phyloP scores from a whole-genome alignment of 2,888 invertebrate species.

The Andrena haemorrhoa region DNA sequence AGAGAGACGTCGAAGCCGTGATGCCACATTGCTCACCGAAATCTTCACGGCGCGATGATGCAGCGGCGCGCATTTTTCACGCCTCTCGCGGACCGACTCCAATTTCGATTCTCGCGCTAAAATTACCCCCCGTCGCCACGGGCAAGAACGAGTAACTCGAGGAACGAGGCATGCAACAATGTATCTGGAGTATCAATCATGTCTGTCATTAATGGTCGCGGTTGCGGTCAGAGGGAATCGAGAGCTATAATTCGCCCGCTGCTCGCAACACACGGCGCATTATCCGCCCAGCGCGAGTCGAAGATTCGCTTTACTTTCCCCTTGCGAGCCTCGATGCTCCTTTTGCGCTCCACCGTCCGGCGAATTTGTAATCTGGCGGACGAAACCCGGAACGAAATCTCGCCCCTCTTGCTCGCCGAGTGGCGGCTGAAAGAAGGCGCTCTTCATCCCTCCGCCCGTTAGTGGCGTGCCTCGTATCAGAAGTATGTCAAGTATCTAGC shows the following conservation, averaged over 20 bases:
- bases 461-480: conserved; percentile 20
- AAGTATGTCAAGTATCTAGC: conserved; percentile 73
- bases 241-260: conserved; percentile 43
- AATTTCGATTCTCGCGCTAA: conserved; percentile 36
- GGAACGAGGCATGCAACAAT: conserved; percentile 43
- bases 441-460: conserved; percentile 21
- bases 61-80: conserved; percentile 24
- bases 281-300: conserved; percentile 30
- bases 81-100: conserved; percentile 13
- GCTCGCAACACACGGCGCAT: conserved; percentile 26
- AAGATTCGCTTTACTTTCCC: not conserved
- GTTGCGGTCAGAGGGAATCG: conserved; percentile 60
- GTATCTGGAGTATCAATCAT: conserved; percentile 59
- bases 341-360: not conserved
- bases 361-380: not conserved
- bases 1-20: not conserved
- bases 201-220: conserved; percentile 61
- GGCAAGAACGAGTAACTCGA: conserved; percentile 8
- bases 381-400: not conserved
- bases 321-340: not conserved
- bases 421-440: not conserved
- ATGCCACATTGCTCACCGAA: not conserved
- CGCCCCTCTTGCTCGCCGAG: not conserved
- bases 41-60: conserved; percentile 29
- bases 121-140: conserved; percentile 13